A percentile compares a stretch with the other conserved stretches of the same genome.
phyloP scores from a whole-genome alignment of 2,797 vertebrate genomes.

The Enteromius viviparus region DNA sequence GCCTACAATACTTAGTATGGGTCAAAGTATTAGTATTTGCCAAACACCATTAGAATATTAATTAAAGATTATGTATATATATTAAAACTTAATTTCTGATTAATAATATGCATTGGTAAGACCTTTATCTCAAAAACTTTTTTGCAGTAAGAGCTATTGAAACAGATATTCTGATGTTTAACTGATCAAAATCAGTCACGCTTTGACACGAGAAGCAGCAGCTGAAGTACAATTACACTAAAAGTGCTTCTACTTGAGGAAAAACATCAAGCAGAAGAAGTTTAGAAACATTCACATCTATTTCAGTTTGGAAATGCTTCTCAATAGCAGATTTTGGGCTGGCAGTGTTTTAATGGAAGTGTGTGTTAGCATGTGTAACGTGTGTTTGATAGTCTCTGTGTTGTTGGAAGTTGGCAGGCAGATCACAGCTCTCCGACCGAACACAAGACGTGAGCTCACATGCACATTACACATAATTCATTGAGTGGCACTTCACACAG shows the following conservation, averaged over 20 bases:
- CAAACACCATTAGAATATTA: no score
- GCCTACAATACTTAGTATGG: no score
- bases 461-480: conserved; percentile 37
- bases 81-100: no score
- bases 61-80: no score
- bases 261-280: no score
- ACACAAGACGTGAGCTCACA: conserved; percentile 27
- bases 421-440: conserved; percentile 6
- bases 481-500: conserved; percentile 22
- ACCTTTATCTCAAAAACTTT: no score
- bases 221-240: background rate
- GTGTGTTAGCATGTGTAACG: background rate
- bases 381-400: background rate
- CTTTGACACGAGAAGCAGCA: background rate
- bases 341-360: background rate
- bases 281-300: background rate
- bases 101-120: no score
- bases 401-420: conserved; percentile 10
- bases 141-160: background rate
- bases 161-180: background rate
- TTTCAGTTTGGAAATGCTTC: background rate
- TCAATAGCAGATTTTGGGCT: background rate
- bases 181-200: background rate
- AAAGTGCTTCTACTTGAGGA: background rate
- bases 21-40: no score